Evolutionary conservation across 2,113 vertebrate species (phyloP), one percentile per base, ranked within the genome.

Genomic region (Rhea americana): DNA sequence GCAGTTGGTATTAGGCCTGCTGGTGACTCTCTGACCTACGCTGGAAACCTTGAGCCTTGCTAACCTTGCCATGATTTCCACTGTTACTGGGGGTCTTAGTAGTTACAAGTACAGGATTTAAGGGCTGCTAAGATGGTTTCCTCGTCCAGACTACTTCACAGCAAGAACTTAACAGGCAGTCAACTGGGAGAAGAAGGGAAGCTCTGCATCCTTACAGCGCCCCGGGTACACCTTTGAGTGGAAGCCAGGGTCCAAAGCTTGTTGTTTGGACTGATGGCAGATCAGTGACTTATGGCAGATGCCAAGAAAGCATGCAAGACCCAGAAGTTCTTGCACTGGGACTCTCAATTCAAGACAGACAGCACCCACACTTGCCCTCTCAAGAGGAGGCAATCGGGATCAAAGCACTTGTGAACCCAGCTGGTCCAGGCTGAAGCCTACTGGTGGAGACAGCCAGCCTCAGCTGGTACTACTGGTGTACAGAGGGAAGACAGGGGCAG

Each of bases 191-290:
- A 48, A 67, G n/a, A 91, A 85, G 15, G 5, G 11, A 9, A 83
- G 14, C n/a, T 63, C 25, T 43, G 41, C 0, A 0, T 48, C 35
- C 9, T 39, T 25, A 12, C 0, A 3, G 41, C 48, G 73, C 6
- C 8, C 76, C 56, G 43, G 55, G 39, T 19, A 48, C 13, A 62
- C 25, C n/a, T 82, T 7, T 68, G 43, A 13, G 19, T 30, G 35
- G 68, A 72, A 82, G 48, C 16, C 61, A 24, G 9, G 13, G 20
- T 53, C 41, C 5, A 3, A 78, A 87, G 25, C 16, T 86, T 66
- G 5, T 22, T 30, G 7, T 50, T 73, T 63, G 8, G 24, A 25
- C 17, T 72, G 82, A 25, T 68, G 7, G 24, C 13, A 93, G 25
- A 51, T 24, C n/a, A n/a, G 8, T 2, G 24, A 25, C 17, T 72